Evolutionary conservation across 2,113 vertebrate genomes (phyloP), one percentile per base, ranked within the genome.

Genomic region (Nanger granti): DNA sequence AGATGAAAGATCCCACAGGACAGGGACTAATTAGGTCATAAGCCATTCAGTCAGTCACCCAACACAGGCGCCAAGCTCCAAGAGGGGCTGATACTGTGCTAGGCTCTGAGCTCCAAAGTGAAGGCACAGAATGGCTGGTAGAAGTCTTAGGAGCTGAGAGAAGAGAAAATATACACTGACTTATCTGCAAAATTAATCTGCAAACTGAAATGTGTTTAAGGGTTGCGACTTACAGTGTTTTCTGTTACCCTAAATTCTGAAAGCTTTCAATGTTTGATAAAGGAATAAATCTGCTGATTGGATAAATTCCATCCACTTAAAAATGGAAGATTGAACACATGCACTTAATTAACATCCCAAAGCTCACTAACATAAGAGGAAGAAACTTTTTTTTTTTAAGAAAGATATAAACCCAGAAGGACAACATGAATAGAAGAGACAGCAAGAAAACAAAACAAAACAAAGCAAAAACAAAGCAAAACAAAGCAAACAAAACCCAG

Each of bases 301-400:
- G 52, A 87, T 88, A 88, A 82, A 92, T 88, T 54, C 47, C 64
- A 84, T 60, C 60, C 88, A 47, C 66, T 87, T 76, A 86, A 93
- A 91, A 88, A 88, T 62, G 57, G 73, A 91, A 92, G 62, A 94
- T 0, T 73, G 64, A 95, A 80, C 49, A 76, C 60, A 62, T 47
- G 31, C 34, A 86, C 59, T 89, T 82, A 96, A 79, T 92, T 82
- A 96, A 79, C 44, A 82, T 66, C 60, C 55, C 44, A 95, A 96
- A 97, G 20, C 44, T 73, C 69, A 20, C 69, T 60, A 18, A 89
- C 83, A 60, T 76, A 93, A 97, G 66, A 92, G 59, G 26, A 87
- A 93, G 59, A 57, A 17, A 18, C 57, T 29, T 55, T 44, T 64
- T 18, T 29, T 47, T 54, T 37, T 60, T 22, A 83, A 7, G 9